Conservation (phyloP, 2,113 vertebrate genomes). For the Gallinago jamesoni region DNA sequence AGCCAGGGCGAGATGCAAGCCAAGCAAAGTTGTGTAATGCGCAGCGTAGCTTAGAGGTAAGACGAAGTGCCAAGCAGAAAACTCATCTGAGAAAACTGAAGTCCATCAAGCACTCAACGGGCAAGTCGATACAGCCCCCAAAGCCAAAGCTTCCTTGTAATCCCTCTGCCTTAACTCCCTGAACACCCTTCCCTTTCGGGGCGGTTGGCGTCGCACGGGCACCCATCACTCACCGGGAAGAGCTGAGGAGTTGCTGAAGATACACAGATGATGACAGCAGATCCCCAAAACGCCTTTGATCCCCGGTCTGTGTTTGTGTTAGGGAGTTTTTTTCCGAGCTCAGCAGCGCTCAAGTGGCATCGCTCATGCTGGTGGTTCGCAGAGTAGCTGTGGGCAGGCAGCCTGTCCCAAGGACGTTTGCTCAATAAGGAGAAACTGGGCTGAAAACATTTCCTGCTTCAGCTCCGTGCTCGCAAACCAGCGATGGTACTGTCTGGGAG, state of each 20-base stretch:
- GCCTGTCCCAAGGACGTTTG: not conserved
- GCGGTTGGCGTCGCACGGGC: not conserved
- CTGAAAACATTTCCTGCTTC: conserved; percentile 6
- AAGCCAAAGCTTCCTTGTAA: not conserved
- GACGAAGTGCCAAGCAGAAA: not conserved
- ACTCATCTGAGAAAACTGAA: not conserved
- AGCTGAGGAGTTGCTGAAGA: not conserved
- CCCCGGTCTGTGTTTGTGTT: not conserved
- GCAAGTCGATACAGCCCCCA: not conserved
- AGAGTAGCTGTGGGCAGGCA: not conserved
- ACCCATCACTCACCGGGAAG: not conserved
- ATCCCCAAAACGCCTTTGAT: not conserved
- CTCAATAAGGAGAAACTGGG: not conserved
- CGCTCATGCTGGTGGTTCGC: not conserved
- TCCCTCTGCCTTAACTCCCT: not conserved
- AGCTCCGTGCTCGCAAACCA: not conserved
- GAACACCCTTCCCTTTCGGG: not conserved
- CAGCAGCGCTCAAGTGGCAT: not conserved
- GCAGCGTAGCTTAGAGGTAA: not conserved
- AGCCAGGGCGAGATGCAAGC: not conserved
- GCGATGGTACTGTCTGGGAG: not conserved
- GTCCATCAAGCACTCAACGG: not conserved
- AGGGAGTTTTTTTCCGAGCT: not conserved
- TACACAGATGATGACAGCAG: not conserved
- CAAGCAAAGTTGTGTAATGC: not conserved